These are phyloP conservation scores for Pristionchus japonicus DNA, from an alignment of 2,888 invertebrate genomes.

Conservation along the genomic window DNA sequence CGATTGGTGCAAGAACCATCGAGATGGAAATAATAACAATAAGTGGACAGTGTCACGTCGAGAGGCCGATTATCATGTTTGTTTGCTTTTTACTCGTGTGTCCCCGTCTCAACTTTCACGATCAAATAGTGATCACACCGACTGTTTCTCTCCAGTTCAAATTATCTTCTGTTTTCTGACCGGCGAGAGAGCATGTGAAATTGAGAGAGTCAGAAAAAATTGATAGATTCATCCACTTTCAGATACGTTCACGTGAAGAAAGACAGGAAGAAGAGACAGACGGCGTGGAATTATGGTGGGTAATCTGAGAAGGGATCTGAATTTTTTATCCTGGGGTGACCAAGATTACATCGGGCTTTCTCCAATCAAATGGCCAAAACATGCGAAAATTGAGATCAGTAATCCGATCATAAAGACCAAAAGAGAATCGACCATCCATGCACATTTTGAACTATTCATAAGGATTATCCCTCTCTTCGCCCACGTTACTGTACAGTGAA, in stretches of 20 bases:
- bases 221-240: neutral
- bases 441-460: neutral
- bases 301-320: too few relatives aligned
- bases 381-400: neutral
- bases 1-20: neutral
- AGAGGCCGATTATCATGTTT: conserved; percentile 6
- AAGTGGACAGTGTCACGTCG: neutral
- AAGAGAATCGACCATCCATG: neutral
- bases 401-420: neutral
- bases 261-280: conserved; percentile 3
- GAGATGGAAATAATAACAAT: neutral
- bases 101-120: neutral
- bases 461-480: neutral
- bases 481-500: neutral
- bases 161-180: neutral
- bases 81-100: neutral
- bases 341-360: too few relatives aligned
- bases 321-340: too few relatives aligned
- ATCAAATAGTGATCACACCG: too few relatives aligned
- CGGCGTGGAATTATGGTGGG: conserved; percentile 10
- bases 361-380: too few relatives aligned
- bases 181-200: neutral
- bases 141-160: neutral
- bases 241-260: conserved; percentile 22
- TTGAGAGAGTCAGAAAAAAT: neutral